phyloP scores from a whole-genome alignment of 2,797 vertebrate genomes.

The Anguilla anguilla region DNA sequence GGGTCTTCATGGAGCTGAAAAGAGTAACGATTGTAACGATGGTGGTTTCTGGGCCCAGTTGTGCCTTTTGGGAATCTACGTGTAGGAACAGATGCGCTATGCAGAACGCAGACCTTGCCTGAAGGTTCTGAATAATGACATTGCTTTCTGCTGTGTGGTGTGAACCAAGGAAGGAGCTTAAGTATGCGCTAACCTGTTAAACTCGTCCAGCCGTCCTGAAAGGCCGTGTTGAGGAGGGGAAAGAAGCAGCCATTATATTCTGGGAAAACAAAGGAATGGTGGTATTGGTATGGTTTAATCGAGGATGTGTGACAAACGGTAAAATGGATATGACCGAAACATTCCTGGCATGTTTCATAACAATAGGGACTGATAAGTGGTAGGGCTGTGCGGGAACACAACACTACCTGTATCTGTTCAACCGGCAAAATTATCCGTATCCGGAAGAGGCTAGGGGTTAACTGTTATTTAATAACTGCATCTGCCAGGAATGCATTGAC shows the following conservation, averaged over 20 bases:
- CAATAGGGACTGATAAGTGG: slow-evolving; percentile 3
- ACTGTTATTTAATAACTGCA: too few species aligned
- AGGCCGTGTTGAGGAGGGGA: background rate
- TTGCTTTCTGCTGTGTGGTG: background rate
- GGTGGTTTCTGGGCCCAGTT: background rate
- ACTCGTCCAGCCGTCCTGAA: background rate
- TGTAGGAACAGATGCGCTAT: background rate
- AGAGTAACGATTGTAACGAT: background rate
- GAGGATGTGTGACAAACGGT: background rate
- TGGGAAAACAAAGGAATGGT: background rate
- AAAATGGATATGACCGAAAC: background rate
- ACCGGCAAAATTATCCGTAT: too few species aligned
- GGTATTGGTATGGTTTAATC: background rate
- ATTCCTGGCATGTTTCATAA: slow-evolving; percentile 16
- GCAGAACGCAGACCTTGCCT: slow-evolving; percentile 9
- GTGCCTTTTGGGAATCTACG: background rate
- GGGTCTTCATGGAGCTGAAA: background rate
- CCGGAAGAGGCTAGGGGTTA: too few species aligned
- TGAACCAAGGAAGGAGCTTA: background rate
- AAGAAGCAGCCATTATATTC: background rate
- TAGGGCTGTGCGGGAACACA: too few species aligned
- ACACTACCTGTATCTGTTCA: too few species aligned
- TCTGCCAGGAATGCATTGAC: too few species aligned
- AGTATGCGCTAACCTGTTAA: background rate
- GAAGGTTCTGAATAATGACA: background rate